These are phyloP conservation scores for Maniola hyperantus DNA, from an alignment of 2,888 invertebrate species.

Conservation along the genomic window DNA sequence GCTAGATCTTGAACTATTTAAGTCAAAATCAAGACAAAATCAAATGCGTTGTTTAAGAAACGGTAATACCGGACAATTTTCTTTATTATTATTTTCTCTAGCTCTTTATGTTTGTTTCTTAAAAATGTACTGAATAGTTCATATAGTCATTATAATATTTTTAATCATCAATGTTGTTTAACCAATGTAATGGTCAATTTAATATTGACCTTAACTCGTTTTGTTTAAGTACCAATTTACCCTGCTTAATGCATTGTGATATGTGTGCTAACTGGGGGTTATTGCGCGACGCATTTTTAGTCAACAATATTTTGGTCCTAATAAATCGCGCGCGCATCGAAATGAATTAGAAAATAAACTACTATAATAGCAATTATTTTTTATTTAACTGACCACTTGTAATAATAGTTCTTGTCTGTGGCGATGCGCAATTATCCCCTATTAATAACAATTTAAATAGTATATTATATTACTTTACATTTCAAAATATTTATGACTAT, in stretches of 20 bases:
- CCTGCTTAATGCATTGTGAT: conserved; percentile 17
- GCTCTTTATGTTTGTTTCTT: background rate
- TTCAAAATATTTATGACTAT: conserved; percentile 17
- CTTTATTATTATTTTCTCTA: background rate
- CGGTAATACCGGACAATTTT: background rate
- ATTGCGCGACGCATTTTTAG: background rate
- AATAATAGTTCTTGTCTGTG: background rate
- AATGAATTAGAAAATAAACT: background rate
- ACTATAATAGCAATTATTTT: background rate
- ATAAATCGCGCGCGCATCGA: background rate
- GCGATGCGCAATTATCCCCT: background rate
- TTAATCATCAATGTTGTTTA: background rate
- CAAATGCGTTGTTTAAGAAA: conserved; percentile 3
- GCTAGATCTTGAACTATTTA: too few species aligned
- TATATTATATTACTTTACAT: conserved; percentile 21
- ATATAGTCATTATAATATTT: background rate
- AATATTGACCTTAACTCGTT: background rate
- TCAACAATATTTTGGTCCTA: background rate
- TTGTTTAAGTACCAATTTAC: conserved; percentile 7
- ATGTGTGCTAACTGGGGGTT: conserved; percentile 11
- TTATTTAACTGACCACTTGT: too few species aligned
- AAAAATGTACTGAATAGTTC: background rate
- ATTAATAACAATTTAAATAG: conserved; percentile 11
- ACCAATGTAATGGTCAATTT: background rate
- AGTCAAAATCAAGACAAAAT: background rate